A percentile compares a stretch with the other conserved stretches of the same genome.
Conservation (phyloP, 2,113 vertebrate species). For the Channa maculata region DNA sequence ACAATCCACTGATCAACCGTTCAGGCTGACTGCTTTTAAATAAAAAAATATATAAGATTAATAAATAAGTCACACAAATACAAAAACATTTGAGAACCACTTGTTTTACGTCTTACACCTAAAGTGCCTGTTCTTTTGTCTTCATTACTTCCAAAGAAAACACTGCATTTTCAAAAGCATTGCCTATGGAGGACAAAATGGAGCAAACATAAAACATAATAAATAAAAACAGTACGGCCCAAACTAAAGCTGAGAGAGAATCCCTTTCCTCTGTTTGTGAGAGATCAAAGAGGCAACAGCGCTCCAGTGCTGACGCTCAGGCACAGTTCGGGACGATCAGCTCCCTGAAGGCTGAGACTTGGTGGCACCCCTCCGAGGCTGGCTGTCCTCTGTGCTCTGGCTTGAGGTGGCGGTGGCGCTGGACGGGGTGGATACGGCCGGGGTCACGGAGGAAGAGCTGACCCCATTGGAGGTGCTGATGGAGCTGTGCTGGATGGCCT, state of each 20-base stretch:
- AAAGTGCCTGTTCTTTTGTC: slow-evolving; percentile 85
- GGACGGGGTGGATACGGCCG: slow-evolving; percentile 86
- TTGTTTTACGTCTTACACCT: slow-evolving; percentile 76
- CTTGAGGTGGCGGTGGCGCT: slow-evolving; percentile 79
- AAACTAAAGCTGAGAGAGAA: slow-evolving; percentile 82
- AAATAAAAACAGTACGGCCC: slow-evolving; percentile 80
- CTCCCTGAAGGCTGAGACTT: slow-evolving; percentile 92
- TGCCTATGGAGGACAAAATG: slow-evolving; percentile 57
- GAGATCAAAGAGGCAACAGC: slow-evolving; percentile 79
- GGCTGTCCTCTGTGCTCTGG: slow-evolving; percentile 91
- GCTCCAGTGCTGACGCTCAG: slow-evolving; percentile 66
- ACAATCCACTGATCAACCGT: slow-evolving; percentile 54
- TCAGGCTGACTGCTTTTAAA: slow-evolving; percentile 44
- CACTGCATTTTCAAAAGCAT: slow-evolving; percentile 82
- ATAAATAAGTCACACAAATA: slow-evolving; percentile 76
- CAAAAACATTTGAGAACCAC: slow-evolving; percentile 77
- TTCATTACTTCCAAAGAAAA: slow-evolving; percentile 76
- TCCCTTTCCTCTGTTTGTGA: slow-evolving; percentile 70
- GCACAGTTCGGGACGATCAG: slow-evolving; percentile 85
- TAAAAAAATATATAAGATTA: slow-evolving; percentile 55
- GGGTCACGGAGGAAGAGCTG: slow-evolving; percentile 88
- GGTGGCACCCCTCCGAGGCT: slow-evolving; percentile 83
- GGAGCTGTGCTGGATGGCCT: slow-evolving; percentile 98
- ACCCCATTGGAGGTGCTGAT: slow-evolving; percentile 98
- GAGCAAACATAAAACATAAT: slow-evolving; percentile 47